Base-by-base conservation (phyloP, 2,888 invertebrate species). In the Nudaria mundana region DNA sequence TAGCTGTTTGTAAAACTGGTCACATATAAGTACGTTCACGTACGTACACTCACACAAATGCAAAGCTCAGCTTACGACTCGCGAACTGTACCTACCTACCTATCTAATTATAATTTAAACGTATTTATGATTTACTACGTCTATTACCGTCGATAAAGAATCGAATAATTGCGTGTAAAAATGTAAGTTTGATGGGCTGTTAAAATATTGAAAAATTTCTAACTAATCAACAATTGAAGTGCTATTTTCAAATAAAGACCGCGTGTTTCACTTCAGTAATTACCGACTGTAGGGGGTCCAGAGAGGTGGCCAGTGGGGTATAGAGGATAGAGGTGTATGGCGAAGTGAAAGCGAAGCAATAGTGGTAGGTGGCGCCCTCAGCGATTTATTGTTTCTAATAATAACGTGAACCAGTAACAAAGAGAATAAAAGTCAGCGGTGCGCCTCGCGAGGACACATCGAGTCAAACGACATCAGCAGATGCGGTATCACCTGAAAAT, bases 301-400 rank as follows among this genome's bases (percentile, higher is more conserved):
- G 45, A 7, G 40, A 52, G 44, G 44, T 32, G 38, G 42, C 40
- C 35, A 49, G 53, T 36, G 40, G 47, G 48, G 55, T 54, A 44
- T 37, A 40, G 52, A 50, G 56, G 56, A 61, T n/a, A n/a, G 26
- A 28, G 65, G 62, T 62, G 64, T 60, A 63, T 66, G 69, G 75
- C 70, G 76, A 79, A 81, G 80, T 81, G 81, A 83, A 82, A 84
- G 78, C 79, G 72, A 73, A 78, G 82, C 82, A 81, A 83, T 85
- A 84, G 84, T 83, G 78, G 81, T 82, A 82, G 81, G 81, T 83
- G 78, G 81, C 76, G 81, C 81, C 78, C 82, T 80, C 83, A 75
- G 83, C 86, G 85, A 89, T 88, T 89, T 89, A 88, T 89, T 87
- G 88, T 87, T 88, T 88, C 88, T 87, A 89, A 88, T 89, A 89